phyloP scores from a whole-genome alignment of 2,113 vertebrate species.

The Heteronetta atricapilla region DNA sequence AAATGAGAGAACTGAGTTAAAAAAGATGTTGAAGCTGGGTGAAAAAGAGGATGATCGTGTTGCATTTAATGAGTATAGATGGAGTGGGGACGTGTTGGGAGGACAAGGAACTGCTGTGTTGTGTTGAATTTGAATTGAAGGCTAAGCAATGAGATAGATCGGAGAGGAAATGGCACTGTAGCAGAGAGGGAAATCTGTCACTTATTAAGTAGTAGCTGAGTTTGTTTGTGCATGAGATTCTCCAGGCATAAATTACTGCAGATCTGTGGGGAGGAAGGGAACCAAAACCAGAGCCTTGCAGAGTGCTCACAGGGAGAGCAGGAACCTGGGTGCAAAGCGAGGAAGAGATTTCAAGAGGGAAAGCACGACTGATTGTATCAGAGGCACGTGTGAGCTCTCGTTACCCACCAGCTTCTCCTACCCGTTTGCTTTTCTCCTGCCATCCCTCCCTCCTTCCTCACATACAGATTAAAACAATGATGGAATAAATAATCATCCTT shows the following conservation, averaged over 20 bases:
- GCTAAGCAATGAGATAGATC: not conserved
- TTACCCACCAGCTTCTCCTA: not conserved
- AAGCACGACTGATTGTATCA: not conserved
- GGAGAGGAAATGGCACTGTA: not conserved
- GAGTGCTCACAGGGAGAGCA: not conserved
- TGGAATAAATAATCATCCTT: not conserved
- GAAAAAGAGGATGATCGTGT: not conserved
- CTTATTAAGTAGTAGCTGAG: conserved; percentile 34
- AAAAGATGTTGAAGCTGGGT: conserved; percentile 3
- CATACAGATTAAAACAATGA: not conserved
- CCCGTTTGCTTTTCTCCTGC: too few relatives aligned
- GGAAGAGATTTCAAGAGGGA: not conserved
- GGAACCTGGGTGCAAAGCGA: not conserved
- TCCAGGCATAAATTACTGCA: not conserved
- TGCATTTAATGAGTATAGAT: not conserved
- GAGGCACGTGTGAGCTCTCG: not conserved
- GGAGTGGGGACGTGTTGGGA: not conserved
- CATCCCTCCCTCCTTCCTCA: not conserved
- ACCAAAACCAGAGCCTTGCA: not conserved
- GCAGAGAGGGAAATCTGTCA: conserved; percentile 34
- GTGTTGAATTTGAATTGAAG: conserved; percentile 3
- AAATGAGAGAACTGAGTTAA: not conserved
- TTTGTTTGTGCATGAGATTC: conserved; percentile 4
- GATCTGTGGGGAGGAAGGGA: not conserved
- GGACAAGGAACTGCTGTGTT: conserved; percentile 1